phyloP scores from a whole-genome alignment of 2,113 vertebrate species.

The Eidolon helvum region DNA sequence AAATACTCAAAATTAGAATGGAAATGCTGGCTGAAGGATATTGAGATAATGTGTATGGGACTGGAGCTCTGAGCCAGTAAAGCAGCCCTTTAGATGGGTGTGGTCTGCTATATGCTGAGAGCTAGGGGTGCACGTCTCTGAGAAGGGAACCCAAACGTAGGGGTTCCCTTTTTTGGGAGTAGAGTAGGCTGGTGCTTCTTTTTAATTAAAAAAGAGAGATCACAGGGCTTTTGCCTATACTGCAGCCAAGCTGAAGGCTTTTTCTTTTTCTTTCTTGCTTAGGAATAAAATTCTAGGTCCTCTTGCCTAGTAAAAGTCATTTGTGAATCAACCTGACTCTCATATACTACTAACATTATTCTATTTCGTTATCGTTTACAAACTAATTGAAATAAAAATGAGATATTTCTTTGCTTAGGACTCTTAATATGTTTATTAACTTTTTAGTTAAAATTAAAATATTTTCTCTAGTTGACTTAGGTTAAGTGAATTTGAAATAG shows the following conservation, averaged over 20 bases:
- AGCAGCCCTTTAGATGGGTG: not conserved
- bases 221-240: not conserved
- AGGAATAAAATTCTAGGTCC: not conserved
- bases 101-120: not conserved
- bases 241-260: not conserved
- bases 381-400: slow-evolving; percentile 19
- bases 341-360: not conserved
- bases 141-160: not conserved
- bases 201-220: not conserved
- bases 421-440: not conserved
- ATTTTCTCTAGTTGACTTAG: not conserved
- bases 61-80: not conserved
- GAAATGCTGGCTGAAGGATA: not conserved
- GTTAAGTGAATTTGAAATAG: slow-evolving; percentile 30
- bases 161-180: not conserved
- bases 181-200: not conserved
- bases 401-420: not conserved
- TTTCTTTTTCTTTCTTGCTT: not conserved
- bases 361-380: not conserved
- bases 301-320: not conserved
- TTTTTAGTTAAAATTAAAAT: not conserved
- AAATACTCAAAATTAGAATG: not conserved
- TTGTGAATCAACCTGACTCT: not conserved
- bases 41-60: not conserved
- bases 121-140: not conserved